Evolutionary conservation across 1,140 invertebrate genomes (phyloP).

Genomic region (Brachionus rotundiformis): DNA sequence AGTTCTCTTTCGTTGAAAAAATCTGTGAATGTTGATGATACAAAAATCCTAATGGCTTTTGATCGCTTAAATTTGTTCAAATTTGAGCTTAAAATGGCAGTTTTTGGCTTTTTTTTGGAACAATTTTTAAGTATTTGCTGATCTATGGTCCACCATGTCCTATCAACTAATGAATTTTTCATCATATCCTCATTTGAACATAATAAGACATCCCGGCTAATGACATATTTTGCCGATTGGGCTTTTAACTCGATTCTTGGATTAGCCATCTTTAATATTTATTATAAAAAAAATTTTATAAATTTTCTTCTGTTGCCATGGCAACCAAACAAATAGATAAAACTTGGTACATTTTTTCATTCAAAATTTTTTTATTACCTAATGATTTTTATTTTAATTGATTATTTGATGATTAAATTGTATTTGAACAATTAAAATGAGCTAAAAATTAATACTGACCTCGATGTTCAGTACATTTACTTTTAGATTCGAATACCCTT

Average conservation of each 20-base stretch:
- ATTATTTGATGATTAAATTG: neutral
- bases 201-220: neutral
- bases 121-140: neutral
- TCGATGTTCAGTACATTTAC: no score
- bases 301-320: neutral
- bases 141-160: conserved; percentile 17
- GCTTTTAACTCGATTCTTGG: neutral
- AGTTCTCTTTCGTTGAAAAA: conserved; percentile 63
- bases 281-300: neutral
- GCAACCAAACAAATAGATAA: neutral
- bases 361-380: no score
- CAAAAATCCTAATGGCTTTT: conserved; percentile 57
- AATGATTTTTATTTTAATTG: neutral
- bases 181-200: neutral
- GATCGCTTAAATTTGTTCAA: neutral
- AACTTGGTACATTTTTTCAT: no score
- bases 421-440: no score
- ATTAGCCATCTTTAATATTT: neutral
- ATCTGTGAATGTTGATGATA: conserved; percentile 64
- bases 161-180: neutral
- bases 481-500: no score
- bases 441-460: no score
- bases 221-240: neutral
- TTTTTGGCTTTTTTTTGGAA: neutral
- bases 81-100: neutral